Base-by-base conservation (phyloP, 2,888 invertebrate genomes). In the Fragum fragum region DNA sequence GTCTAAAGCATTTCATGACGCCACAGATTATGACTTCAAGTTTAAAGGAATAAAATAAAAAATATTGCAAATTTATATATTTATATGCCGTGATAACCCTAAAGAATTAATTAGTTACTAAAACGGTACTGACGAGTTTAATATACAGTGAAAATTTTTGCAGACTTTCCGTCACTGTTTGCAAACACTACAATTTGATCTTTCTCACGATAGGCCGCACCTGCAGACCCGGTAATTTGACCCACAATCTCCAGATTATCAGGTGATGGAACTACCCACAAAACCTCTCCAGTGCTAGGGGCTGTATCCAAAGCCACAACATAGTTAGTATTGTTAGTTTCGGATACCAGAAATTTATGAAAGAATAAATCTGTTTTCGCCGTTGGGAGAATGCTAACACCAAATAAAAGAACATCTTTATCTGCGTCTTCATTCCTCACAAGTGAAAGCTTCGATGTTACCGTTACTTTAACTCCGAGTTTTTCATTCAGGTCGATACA, bases 361-460 rank as follows among this genome's bases (percentile, higher is more conserved):
- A 29, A 2, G 11, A 52, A 47, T 1, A 7, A 6, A 14, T 3
- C 29, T 0, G 70, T 14, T 1, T 55, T 23, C 0, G 29, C 11
- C 21, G 73, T 52, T 21, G 11, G 36, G 0, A 6, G 16, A n/a
- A 73, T 52, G 9, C 52, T 63, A 0, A 85, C 57, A 32, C 84
- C 87, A 23, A 87, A 79, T n/a, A 88, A 36, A 11, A 88, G 66
- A 42, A 81, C 70, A 21, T 88, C 88, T 6, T 42, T 47, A 3
- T 71, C 72, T 7, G 32, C 55, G 14, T 78, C 83, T 1, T 73
- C 32, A 28, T 75, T 52, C 61, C 84, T 53, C 9, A 81, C 71
- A 0, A 87, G 74, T 61, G 83, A 76, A 5, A 88, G 26, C 29
- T 85, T 84, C 1, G 88, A 81, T 14, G 87, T 86, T 1, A 87